These are phyloP conservation scores for Eurystomus gularis DNA, from an alignment of 2,113 vertebrate genomes.

Conservation along the genomic window DNA sequence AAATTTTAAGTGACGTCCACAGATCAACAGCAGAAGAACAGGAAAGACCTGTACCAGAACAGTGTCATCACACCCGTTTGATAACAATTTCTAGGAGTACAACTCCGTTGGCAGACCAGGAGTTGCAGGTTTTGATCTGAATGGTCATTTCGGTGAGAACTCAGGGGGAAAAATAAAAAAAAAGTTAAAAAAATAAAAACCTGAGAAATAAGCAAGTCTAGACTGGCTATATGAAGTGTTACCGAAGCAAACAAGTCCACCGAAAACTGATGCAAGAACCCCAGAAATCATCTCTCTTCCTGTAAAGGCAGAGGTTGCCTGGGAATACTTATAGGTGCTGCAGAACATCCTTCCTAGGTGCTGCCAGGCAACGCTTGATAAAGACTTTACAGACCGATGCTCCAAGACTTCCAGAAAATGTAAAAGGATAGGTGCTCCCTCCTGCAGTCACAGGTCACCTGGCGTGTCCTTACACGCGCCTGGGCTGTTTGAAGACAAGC, in stretches of 20 bases:
- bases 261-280: fast-evolving
- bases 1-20: not conserved
- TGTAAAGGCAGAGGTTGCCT: not conserved
- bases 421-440: not conserved
- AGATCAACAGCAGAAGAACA: not conserved
- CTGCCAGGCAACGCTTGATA: not conserved
- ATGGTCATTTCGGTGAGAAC: not conserved
- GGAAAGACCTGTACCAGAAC: not conserved
- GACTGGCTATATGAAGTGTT: not conserved
- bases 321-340: not conserved
- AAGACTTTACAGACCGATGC: not conserved
- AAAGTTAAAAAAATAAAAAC: not conserved
- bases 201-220: not conserved
- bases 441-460: not conserved
- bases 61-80: not conserved
- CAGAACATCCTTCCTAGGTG: not conserved
- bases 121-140: not conserved
- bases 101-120: not conserved
- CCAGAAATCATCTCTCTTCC: not conserved
- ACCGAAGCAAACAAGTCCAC: not conserved
- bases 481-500: not conserved
- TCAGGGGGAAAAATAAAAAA: not conserved
- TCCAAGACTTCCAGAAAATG: not conserved
- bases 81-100: not conserved
- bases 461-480: fast-evolving